Conservation (phyloP, 2,888 invertebrate genomes). For the Fragum fragum region DNA sequence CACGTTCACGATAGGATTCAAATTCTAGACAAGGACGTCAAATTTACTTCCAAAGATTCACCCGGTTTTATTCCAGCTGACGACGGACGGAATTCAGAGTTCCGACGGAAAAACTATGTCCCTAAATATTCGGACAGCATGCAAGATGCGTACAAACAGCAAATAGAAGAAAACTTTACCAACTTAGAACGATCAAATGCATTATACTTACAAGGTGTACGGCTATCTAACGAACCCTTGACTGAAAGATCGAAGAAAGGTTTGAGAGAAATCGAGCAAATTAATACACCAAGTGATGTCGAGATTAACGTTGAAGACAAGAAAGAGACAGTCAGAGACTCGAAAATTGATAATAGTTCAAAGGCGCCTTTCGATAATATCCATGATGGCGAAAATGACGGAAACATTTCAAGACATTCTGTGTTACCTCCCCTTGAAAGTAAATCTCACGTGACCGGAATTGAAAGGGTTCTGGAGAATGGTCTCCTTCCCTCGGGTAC, state of each 20-base stretch:
- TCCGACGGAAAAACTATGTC: neutral
- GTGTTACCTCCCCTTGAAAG: conserved; percentile 15
- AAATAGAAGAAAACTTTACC: conserved; percentile 10
- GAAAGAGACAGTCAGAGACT: neutral
- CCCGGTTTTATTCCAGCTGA: neutral
- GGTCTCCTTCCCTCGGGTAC: neutral
- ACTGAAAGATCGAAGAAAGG: neutral
- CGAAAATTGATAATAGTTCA: neutral
- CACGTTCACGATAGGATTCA: conserved; percentile 14
- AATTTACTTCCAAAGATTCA: conserved; percentile 5
- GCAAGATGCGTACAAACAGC: conserved; percentile 19
- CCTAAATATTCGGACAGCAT: conserved; percentile 7
- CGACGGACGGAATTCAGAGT: conserved; percentile 10
- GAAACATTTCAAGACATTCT: conserved; percentile 11
- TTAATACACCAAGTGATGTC: neutral
- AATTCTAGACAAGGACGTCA: conserved; percentile 18
- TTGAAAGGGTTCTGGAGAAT: neutral
- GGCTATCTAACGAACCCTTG: neutral
- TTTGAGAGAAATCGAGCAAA: neutral
- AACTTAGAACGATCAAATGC: conserved; percentile 12
- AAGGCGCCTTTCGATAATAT: neutral
- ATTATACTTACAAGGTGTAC: conserved; percentile 5
- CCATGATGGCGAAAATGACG: conserved; percentile 5
- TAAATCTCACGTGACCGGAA: conserved; percentile 7
- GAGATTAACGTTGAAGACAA: neutral